phyloP scores from a whole-genome alignment of 1,140 invertebrate genomes.

The Neodiprion virginianus region DNA sequence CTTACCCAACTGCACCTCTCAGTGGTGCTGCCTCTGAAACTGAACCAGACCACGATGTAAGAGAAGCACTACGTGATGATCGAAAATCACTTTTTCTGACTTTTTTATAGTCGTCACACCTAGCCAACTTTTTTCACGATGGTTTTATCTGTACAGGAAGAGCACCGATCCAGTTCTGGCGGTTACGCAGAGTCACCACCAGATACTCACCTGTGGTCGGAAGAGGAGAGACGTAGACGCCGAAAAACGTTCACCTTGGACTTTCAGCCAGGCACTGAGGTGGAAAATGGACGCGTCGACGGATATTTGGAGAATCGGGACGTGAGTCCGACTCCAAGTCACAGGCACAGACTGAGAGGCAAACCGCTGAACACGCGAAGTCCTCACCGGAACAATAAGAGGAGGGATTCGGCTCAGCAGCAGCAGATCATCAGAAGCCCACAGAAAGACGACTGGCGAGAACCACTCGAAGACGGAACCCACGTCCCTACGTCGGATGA shows the following conservation, averaged over 20 bases:
- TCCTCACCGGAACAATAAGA: conserved; percentile 55
- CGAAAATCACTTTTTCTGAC: no score
- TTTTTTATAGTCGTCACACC: not conserved
- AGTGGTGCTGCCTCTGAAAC: conserved; percentile 43
- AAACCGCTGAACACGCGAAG: conserved; percentile 47
- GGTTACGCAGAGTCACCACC: conserved; percentile 81
- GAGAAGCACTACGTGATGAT: not conserved
- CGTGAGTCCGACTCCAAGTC: conserved; percentile 60
- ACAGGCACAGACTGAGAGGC: conserved; percentile 61
- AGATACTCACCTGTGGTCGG: conserved; percentile 69
- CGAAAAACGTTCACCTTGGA: conserved; percentile 76
- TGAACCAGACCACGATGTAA: conserved; percentile 53
- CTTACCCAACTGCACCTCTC: conserved; percentile 36
- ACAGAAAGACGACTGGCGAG: conserved; percentile 56
- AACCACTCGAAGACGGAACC: conserved; percentile 56
- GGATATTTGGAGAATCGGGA: conserved; percentile 61
- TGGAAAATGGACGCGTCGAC: conserved; percentile 57
- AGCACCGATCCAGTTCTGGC: conserved; percentile 77
- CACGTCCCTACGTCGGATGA: conserved; percentile 72
- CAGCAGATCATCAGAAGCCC: conserved; percentile 48
- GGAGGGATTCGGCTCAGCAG: conserved; percentile 65
- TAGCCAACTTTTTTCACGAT: conserved; percentile 27
- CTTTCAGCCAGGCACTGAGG: conserved; percentile 63
- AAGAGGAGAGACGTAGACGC: conserved; percentile 69
- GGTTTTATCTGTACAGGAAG: conserved; percentile 44